Evolutionary conservation across 2,888 invertebrate genomes (phyloP).

Genomic region (Brenthis hecate): DNA sequence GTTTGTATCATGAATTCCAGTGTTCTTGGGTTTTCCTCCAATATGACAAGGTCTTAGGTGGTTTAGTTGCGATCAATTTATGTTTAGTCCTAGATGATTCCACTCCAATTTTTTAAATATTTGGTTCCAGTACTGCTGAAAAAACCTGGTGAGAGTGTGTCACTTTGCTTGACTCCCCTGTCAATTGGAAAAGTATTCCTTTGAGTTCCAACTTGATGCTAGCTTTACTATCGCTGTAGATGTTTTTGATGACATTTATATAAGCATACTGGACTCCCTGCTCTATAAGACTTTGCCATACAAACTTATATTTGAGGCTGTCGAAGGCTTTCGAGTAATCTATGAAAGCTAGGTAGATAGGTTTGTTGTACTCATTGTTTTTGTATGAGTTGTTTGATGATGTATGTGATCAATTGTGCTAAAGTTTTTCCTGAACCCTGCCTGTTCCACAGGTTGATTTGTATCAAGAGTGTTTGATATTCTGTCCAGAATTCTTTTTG

Average conservation of each 20-base stretch:
- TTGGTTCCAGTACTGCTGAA: constrained; percentile 1
- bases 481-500: constrained; percentile 2
- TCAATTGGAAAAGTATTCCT: background rate
- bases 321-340: no score
- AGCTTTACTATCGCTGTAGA: constrained; percentile 24
- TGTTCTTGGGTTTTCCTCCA: constrained; percentile 37
- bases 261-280: constrained; percentile 26
- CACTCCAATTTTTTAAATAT: background rate
- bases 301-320: constrained; percentile 24
- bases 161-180: constrained; percentile 1
- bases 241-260: constrained; percentile 30
- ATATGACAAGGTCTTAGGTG: constrained; percentile 37
- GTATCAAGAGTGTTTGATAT: background rate
- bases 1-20: constrained; percentile 39
- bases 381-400: no score
- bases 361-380: no score
- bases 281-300: constrained; percentile 31
- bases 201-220: no score
- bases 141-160: constrained; percentile 26
- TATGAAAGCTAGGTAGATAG: no score
- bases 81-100: background rate
- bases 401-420: no score
- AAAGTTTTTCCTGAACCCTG: constrained; percentile 38
- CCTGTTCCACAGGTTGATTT: constrained; percentile 39
- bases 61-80: background rate